Evolutionary conservation across 2,113 vertebrate genomes (phyloP).

Genomic region (Clarias magur): DNA sequence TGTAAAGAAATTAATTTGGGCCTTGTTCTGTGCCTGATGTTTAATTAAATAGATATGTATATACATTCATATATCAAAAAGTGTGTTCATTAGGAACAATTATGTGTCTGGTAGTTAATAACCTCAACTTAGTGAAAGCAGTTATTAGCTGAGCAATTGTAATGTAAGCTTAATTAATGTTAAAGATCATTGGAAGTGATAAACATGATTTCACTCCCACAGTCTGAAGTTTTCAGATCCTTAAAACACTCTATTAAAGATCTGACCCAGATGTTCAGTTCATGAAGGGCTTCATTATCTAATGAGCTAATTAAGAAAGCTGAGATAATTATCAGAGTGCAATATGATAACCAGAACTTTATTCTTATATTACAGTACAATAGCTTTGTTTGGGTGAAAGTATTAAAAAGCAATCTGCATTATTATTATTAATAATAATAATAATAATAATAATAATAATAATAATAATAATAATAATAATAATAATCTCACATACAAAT

Average conservation of each 20-base stretch:
- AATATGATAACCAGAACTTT: neutral
- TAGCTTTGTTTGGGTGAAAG: neutral
- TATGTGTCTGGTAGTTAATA: neutral
- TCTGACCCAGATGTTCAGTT: neutral
- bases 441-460: neutral
- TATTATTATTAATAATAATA: neutral
- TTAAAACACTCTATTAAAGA: neutral
- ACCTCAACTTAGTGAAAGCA: neutral
- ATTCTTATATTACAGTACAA: neutral
- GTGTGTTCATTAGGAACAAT: neutral
- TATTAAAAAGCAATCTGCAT: neutral
- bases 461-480: neutral
- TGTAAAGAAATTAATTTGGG: neutral
- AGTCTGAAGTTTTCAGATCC: neutral
- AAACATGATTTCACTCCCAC: neutral
- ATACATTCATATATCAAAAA: neutral
- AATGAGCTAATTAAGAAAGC: slow-evolving; percentile 20
- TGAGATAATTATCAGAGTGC: slow-evolving; percentile 9
- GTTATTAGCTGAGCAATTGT: neutral
- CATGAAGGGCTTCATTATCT: neutral
- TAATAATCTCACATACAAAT: neutral
- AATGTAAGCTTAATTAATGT: slow-evolving; percentile 1
- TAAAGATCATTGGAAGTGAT: neutral
- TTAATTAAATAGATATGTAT: neutral
- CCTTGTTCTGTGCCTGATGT: neutral